phyloP scores from a whole-genome alignment of 1,140 invertebrate genomes.

The Eurosta solidaginis region DNA sequence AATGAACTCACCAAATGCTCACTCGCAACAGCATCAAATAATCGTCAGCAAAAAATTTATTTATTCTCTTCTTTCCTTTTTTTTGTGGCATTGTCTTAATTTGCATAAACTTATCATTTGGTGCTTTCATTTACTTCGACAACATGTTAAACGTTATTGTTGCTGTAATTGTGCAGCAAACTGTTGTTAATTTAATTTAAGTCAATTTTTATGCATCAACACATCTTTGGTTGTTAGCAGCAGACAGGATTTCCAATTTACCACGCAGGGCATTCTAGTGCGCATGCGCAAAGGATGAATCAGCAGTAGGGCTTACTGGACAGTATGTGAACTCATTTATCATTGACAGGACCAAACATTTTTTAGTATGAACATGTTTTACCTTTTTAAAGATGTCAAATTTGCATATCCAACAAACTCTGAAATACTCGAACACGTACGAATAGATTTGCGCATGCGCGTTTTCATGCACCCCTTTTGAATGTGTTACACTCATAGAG shows the following conservation, averaged over 20 bases:
- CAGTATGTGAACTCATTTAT: not conserved
- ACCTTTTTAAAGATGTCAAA: slow-evolving; percentile 5
- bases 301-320: not conserved
- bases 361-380: not conserved
- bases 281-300: not conserved
- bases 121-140: too few species aligned
- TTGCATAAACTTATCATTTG: slow-evolving; percentile 20
- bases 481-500: not conserved
- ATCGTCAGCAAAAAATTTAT: not conserved
- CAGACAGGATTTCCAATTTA: not conserved
- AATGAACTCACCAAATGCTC: slow-evolving; percentile 13
- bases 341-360: not conserved
- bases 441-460: not conserved
- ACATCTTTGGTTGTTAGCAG: not conserved
- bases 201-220: slow-evolving; percentile 10
- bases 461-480: not conserved
- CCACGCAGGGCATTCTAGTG: not conserved
- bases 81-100: not conserved
- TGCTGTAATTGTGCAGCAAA: not conserved
- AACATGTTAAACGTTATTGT: not conserved
- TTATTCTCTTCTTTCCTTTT: not conserved
- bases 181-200: slow-evolving; percentile 5
- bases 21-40: not conserved
- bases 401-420: not conserved
- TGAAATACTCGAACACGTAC: not conserved